These are phyloP conservation scores for Nylanderia fulva DNA, from an alignment of 1,140 invertebrate species.

Conservation along the genomic window DNA sequence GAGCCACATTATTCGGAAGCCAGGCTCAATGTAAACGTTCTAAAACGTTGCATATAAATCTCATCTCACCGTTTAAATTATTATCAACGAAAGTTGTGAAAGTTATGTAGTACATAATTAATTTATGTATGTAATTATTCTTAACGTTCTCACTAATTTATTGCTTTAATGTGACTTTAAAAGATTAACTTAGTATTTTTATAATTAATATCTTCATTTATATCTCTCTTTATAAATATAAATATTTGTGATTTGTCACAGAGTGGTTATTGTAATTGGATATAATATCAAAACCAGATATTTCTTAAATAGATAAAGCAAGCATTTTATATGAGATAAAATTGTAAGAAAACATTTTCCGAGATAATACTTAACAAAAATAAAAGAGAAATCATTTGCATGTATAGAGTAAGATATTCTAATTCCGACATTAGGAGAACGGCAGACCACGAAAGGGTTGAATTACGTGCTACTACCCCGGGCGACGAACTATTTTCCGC, in stretches of 20 bases:
- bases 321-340: background rate
- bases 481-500: slow-evolving; percentile 52
- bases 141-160: background rate
- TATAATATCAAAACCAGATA: background rate
- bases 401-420: slow-evolving; percentile 2
- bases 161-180: background rate
- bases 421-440: slow-evolving; percentile 17
- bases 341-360: background rate
- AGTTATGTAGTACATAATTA: background rate
- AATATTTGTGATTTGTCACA: background rate
- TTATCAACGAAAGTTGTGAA: background rate
- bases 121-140: background rate
- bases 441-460: slow-evolving; percentile 30
- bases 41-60: slow-evolving; percentile 32
- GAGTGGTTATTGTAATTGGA: background rate
- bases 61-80: background rate
- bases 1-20: slow-evolving; percentile 17
- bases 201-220: background rate
- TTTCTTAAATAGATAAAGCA: background rate
- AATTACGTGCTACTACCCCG: slow-evolving; percentile 29
- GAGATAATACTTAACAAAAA: background rate
- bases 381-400: background rate
- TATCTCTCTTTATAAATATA: background rate
- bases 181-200: too few species aligned
- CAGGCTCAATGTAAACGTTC: slow-evolving; percentile 6